Percentiles rank a stretch among this genome's conserved stretches.
Conservation (phyloP, 1,140 invertebrate genomes). For the Tyrophagus putrescentiae region DNA sequence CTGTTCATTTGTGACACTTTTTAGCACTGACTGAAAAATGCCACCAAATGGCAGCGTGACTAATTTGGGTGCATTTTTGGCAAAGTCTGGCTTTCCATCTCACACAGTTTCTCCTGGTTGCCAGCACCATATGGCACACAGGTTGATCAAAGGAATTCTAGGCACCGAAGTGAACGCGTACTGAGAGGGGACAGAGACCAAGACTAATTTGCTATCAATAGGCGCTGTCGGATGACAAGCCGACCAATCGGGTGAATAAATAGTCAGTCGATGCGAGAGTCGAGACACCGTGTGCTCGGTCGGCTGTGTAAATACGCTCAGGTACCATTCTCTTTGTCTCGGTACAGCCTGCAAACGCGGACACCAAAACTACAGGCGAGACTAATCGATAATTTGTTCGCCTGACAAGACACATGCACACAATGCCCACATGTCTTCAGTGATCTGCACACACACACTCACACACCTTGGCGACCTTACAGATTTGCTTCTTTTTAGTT, state of each 20-base stretch:
- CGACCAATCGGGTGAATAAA: background rate
- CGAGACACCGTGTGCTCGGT: background rate
- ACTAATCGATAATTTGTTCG: conserved; percentile 7
- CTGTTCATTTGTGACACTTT: no score
- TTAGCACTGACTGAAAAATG: no score
- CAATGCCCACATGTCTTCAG: background rate
- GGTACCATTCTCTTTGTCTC: no score
- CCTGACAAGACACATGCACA: background rate
- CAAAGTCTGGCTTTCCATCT: no score
- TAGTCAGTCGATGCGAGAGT: background rate
- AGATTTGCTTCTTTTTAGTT: no score
- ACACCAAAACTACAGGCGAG: background rate
- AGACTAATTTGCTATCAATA: conserved; percentile 11
- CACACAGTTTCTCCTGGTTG: no score
- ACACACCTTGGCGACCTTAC: no score
- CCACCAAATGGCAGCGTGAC: no score
- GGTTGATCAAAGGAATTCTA: background rate
- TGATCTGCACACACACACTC: no score
- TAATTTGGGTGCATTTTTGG: no score
- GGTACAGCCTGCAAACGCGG: no score
- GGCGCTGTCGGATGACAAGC: background rate
- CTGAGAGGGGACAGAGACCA: background rate
- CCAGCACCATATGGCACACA: background rate
- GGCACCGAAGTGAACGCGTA: no score
- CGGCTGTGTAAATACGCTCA: background rate